Evolutionary conservation across 2,888 invertebrate species (phyloP).

Genomic region (Caenorhabditis sp.): DNA sequence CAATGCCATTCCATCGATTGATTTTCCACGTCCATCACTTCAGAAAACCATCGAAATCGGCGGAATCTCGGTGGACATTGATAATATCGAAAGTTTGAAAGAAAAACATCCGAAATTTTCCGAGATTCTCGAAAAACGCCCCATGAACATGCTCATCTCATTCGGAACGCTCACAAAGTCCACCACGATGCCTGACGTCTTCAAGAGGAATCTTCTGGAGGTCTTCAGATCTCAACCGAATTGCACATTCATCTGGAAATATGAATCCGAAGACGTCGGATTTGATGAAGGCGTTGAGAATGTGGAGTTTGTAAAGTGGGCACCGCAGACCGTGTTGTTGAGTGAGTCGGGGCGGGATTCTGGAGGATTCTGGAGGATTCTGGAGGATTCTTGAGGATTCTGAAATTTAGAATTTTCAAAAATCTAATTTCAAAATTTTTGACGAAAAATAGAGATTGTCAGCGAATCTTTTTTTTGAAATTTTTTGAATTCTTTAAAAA

Average conservation of each 20-base stretch:
- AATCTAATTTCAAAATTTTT: too few species aligned
- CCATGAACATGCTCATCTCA: slow-evolving; percentile 24
- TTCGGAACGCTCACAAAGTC: slow-evolving; percentile 24
- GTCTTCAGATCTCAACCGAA: slow-evolving; percentile 23
- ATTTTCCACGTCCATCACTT: slow-evolving; percentile 52
- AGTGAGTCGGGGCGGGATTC: slow-evolving; percentile 19
- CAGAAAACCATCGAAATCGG: slow-evolving; percentile 60
- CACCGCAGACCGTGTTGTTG: slow-evolving; percentile 19
- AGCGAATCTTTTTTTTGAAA: neutral
- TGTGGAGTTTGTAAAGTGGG: slow-evolving; percentile 37
- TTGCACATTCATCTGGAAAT: slow-evolving; percentile 50
- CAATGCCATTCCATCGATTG: slow-evolving; percentile 61
- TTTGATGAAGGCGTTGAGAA: slow-evolving; percentile 21
- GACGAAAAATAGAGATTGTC: too few species aligned
- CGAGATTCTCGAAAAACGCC: slow-evolving; percentile 3
- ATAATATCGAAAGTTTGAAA: slow-evolving; percentile 3
- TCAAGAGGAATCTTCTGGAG: neutral
- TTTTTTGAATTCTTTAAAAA: neutral
- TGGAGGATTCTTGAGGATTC: too few species aligned
- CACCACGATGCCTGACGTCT: slow-evolving; percentile 1
- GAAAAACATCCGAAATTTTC: neutral
- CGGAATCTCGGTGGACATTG: slow-evolving; percentile 57
- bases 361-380: too few species aligned
- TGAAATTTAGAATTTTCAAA: too few species aligned
- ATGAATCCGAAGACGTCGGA: slow-evolving; percentile 9